Percentiles rank a stretch among this genome's conserved stretches.
Evolutionary conservation across 30 jellyfish, hydroid and myxozoan genomes (phyloP).

Genomic region (Turritopsis rubra): DNA sequence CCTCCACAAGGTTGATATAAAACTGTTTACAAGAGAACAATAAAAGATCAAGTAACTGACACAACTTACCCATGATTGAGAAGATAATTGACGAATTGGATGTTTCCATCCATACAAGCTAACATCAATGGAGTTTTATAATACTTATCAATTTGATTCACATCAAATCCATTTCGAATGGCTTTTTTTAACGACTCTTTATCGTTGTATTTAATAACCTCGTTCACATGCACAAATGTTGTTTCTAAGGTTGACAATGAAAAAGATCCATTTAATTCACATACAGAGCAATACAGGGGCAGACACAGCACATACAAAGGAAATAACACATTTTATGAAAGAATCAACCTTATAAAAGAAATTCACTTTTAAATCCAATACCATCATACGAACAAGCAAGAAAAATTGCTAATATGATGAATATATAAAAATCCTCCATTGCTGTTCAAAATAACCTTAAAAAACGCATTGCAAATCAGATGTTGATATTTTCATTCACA

Average conservation of each 20-base stretch:
- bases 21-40: background rate
- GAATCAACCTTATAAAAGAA: too few relatives aligned
- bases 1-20: background rate
- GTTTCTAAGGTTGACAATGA: conserved; percentile 38
- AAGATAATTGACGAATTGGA: conserved; percentile 64
- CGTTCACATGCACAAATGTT: conserved; percentile 56
- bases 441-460: too few relatives aligned
- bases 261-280: background rate
- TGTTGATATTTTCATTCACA: background rate
- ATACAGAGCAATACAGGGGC: background rate
- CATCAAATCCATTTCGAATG: conserved; percentile 53
- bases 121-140: conserved; percentile 88
- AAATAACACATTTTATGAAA: too few relatives aligned
- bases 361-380: too few relatives aligned
- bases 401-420: too few relatives aligned
- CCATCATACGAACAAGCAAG: too few relatives aligned
- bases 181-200: conserved; percentile 69
- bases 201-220: conserved; percentile 64
- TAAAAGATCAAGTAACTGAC: too few relatives aligned
- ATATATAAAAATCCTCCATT: too few relatives aligned
- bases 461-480: background rate
- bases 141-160: conserved; percentile 66
- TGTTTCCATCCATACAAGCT: conserved; percentile 86
- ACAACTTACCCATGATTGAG: conserved; percentile 59
- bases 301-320: too few relatives aligned